phyloP scores from a whole-genome alignment of 2,888 invertebrate genomes.

The Cheilosia variabilis region DNA sequence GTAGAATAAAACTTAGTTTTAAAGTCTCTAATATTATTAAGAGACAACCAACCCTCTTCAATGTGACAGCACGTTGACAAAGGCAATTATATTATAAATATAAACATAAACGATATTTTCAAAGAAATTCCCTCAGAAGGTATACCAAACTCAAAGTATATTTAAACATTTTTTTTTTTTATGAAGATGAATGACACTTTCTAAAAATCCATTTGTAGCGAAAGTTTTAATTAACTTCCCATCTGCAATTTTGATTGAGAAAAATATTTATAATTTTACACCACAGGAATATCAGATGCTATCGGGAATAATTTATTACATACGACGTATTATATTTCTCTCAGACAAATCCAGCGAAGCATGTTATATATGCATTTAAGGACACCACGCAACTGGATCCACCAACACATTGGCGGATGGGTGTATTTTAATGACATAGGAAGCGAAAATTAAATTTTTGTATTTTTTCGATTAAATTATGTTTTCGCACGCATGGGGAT shows the following conservation, averaged over 20 bases:
- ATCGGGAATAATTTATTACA: conserved; percentile 3
- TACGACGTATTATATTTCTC: neutral
- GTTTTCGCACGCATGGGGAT: neutral
- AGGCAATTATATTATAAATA: neutral
- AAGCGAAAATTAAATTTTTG: neutral
- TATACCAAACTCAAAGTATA: too few species aligned
- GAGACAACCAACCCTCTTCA: neutral
- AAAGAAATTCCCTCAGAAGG: too few species aligned
- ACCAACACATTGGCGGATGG: neutral
- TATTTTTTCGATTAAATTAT: neutral
- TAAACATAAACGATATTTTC: neutral
- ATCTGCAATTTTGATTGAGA: conserved; percentile 3
- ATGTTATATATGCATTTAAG: neutral
- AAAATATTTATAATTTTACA: neutral
- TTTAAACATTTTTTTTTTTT: too few species aligned
- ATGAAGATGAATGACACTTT: too few species aligned
- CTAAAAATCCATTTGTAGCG: neutral
- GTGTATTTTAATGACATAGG: neutral
- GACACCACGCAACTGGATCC: neutral
- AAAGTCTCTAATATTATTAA: neutral
- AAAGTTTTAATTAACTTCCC: conserved; percentile 9
- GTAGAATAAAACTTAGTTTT: too few species aligned
- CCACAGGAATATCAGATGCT: conserved; percentile 1
- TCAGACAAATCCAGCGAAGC: neutral
- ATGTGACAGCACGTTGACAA: neutral